A percentile compares a stretch with the other conserved stretches of the same genome.
Evolutionary conservation across 2,113 vertebrate genomes (phyloP).

Genomic region (Xenopus borealis): DNA sequence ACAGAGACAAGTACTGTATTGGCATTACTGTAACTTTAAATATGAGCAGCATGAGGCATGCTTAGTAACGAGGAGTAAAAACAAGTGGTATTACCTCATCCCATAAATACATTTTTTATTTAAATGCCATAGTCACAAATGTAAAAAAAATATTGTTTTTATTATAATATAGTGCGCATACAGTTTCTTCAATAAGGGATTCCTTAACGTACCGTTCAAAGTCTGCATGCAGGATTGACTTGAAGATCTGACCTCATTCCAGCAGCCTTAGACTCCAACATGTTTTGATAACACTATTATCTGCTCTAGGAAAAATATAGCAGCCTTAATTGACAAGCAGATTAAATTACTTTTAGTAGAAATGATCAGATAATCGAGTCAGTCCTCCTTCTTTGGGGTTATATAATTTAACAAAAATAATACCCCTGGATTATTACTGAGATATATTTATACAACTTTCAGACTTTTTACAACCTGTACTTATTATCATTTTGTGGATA

Average conservation of each 20-base stretch:
- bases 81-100: constrained; percentile 58
- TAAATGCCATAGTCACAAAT: constrained; percentile 62
- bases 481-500: constrained; percentile 68
- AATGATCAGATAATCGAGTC: constrained; percentile 78
- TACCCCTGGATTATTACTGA: constrained; percentile 73
- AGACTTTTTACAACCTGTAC: constrained; percentile 78
- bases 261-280: constrained; percentile 73
- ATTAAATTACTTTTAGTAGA: constrained; percentile 79
- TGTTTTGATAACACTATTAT: constrained; percentile 72
- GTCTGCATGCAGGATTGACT: constrained; percentile 60
- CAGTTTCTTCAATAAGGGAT: constrained; percentile 57
- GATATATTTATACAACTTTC: constrained; percentile 76
- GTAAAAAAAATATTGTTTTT: constrained; percentile 57
- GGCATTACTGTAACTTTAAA: constrained; percentile 35
- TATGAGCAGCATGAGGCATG: constrained; percentile 65
- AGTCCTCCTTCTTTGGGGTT: constrained; percentile 71
- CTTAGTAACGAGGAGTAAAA: constrained; percentile 57
- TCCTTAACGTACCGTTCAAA: constrained; percentile 64
- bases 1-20: constrained; percentile 37
- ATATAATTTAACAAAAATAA: constrained; percentile 75
- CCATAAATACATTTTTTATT: constrained; percentile 56
- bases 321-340: constrained; percentile 79
- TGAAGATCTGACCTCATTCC: constrained; percentile 70
- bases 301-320: constrained; percentile 62
- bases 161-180: constrained; percentile 57